Evolutionary conservation across 2,113 vertebrate species (phyloP), one percentile per base, ranked within the genome.

Genomic region (Tor tambroides): DNA sequence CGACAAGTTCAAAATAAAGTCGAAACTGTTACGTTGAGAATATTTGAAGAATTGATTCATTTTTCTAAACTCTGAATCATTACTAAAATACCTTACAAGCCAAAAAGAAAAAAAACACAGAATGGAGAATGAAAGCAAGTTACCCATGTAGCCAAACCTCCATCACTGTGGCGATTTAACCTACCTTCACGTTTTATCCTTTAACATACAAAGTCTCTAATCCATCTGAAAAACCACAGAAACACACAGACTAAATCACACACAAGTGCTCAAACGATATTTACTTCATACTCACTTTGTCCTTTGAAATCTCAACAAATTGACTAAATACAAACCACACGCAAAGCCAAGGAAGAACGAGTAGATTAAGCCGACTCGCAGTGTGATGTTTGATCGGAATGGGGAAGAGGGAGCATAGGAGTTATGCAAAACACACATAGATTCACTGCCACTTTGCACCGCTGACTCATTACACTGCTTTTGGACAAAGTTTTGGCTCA

Each of bases 381-480:
- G 30, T 21, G 71, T 65, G 87, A 71, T 69, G 80, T 85, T 81
- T 67, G 51, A 81, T 84, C 67, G 61, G 67, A 84, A 85, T 56
- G 56, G 6, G 77, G 83, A 81, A 88, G 77, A 88, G 41, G 49
- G n/a, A 41, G 21, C 28, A 30, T 51, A 43, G 71, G 67, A 72
- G 54, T 85, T 88, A 81, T 75, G 77, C 87, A 88, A 88, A 88
- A 54, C 77, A 81, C 28, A 23, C 54, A 23, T 38, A 85, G 77
- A 14, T 75, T 17, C 80, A 11, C 26, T 12, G 28, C 30, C 28
- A 79, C 75, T 49, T 49, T 30, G 35, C 28, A 80, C 63, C 26
- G 49, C 30, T 59, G 49, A 75, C 7, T 43, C 71, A 74, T 41
- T 74, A 74, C 35, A n/a, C 71, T 38, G 71, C 71, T 74, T 38